These are phyloP conservation scores for Mythimna pallens DNA, from an alignment of 2,888 invertebrate genomes.

Conservation along the genomic window DNA sequence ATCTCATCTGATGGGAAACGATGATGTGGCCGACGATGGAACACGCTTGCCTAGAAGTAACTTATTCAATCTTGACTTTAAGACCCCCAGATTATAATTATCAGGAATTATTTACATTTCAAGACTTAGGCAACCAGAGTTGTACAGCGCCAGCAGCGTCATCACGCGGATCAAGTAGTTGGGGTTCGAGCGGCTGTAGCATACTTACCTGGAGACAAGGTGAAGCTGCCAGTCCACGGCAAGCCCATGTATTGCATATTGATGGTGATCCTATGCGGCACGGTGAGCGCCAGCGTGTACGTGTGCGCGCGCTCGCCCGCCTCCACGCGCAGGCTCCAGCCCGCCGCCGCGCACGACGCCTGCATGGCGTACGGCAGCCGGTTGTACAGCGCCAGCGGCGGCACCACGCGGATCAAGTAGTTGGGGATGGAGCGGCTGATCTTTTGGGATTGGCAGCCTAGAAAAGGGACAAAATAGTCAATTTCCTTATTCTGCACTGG, in stretches of 20 bases:
- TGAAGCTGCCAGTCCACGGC: slow-evolving; percentile 93
- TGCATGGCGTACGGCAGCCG: slow-evolving; percentile 93
- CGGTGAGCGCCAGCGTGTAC: slow-evolving; percentile 92
- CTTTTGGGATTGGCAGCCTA: slow-evolving; percentile 83
- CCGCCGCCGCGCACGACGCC: slow-evolving; percentile 61
- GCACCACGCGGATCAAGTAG: slow-evolving; percentile 93
- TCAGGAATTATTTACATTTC: neutral
- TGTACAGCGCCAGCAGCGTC: no score
- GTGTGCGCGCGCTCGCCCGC: slow-evolving; percentile 93
- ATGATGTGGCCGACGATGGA: no score
- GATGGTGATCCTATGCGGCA: slow-evolving; percentile 87
- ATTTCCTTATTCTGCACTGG: neutral
- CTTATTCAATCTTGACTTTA: no score
- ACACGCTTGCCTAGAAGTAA: no score
- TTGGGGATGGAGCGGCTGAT: slow-evolving; percentile 92
- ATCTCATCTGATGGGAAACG: no score
- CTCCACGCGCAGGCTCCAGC: slow-evolving; percentile 90
- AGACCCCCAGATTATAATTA: no score
- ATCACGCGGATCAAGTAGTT: no score
- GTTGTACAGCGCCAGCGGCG: slow-evolving; percentile 94
- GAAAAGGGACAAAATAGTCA: neutral
- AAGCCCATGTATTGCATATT: slow-evolving; percentile 92
- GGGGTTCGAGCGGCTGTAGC: neutral
- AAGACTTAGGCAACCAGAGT: neutral
- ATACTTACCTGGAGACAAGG: slow-evolving; percentile 90